Base-by-base conservation (phyloP, 1,140 invertebrate species). In the Laupala kohalensis region DNA sequence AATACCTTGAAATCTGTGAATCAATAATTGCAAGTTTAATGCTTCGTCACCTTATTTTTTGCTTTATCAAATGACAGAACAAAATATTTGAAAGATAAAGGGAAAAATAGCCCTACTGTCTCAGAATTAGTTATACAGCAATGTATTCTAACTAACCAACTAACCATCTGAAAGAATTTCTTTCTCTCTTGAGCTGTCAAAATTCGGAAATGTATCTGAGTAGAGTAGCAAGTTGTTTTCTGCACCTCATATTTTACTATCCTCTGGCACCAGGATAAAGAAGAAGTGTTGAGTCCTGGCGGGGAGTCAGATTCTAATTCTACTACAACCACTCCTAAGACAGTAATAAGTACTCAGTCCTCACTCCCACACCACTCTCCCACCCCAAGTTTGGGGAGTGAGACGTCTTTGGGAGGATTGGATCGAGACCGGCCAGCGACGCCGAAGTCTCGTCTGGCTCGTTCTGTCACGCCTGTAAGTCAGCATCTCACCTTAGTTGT, bases 301-400 rank as follows among this genome's bases (percentile, higher is more conserved):
- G 86, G 86, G 71, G 89, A 90, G 80, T 89, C 89, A 67, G 88
- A 90, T 80, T 89, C 88, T 5, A 88, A 88, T 78, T 89, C 88
- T 63, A 89, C 87, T n/a, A 88, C 87, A 67, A 89, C 87, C 25
- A 77, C 77, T 12, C 86, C 87, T 63, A 87, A 86, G 78, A 90
- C 88, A 26, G 84, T 89, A 71, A 83, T 89, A 74, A 87, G 86
- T 77, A 83, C 72, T 37, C 85, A 84, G 66, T 69, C 73, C 23
- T 69, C 73, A 25, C 67, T 72, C 25, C 70, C 70, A 74, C 75
- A 27, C 74, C 75, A 67, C 69, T 74, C 25, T 73, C 75, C 71
- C 75, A 76, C 25, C 74, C 76, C 26, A 74, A 75, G 75, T 53
- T 72, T 77, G 27, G 75, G 76, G 53, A 77, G 76, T 64, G 77